Evolutionary conservation across 2,113 vertebrate species (phyloP), one percentile per base, ranked within the genome.

Genomic region (Sakesphorus luctuosus): DNA sequence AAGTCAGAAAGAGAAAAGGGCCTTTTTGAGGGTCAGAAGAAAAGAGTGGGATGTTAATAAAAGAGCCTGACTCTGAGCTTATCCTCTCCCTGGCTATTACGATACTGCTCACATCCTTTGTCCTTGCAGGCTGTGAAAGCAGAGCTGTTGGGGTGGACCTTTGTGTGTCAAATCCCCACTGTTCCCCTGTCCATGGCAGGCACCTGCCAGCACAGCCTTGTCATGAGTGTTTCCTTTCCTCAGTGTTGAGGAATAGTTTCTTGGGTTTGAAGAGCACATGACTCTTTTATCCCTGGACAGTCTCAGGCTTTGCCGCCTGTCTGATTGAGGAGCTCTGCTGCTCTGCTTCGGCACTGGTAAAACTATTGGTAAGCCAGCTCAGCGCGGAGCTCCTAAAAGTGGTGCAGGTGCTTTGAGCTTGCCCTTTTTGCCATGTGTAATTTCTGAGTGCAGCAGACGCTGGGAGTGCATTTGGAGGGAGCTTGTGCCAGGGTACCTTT

Each of bases 281-380:
- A 21, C 12, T 8, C 38, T 38, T 36, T 50, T 5, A 16, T 66
- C 49, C 31, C 61, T 18, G 15, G 13, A 25, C 66, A 82, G 43
- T 24, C 29, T 63, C 0, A 2, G 35, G 28, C 43, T 84, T 82
- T 18, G 20, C 35, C 0, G 0, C 3, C 0, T 0, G 8, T 23
- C 53, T 62, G 47, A 74, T 35, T 0, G 0, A 4, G 0, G 35
- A 68, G 58, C 44, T 71, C 1, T 8, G 25, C 36, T 25, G 69
- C 46, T 69, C n/a, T 92, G 50, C 59, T 35, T 24, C 13, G 25
- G 69, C 25, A 5, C 11, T 7, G 3, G 20, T 46, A 29, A 38
- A 56, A 35, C 56, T 38, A 7, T 4, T 26, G 44, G 35, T 35
- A 52, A 85, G 31, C 35, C 47, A n/a, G 44, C 59, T 86, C 79